Percentiles rank a stretch among this genome's conserved stretches.
phyloP scores from a whole-genome alignment of 2,113 vertebrate species.

The Halichoeres trimaculatus region DNA sequence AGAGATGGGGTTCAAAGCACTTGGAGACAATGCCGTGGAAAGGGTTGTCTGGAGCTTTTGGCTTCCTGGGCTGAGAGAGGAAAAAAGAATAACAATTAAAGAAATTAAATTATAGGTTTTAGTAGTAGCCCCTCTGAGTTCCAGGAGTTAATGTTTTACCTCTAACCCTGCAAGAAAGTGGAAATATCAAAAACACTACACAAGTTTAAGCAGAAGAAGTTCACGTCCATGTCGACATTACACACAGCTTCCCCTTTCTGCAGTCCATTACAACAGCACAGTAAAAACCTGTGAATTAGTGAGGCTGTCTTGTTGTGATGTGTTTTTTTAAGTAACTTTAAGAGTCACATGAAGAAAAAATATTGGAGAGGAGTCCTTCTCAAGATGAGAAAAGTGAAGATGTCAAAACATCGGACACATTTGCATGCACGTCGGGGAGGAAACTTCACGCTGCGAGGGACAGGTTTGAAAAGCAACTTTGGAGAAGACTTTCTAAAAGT shows the following conservation, averaged over 20 bases:
- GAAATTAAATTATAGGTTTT: conserved; percentile 3
- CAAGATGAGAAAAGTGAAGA: too few species aligned
- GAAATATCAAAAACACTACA: too few species aligned
- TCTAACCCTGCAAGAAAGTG: neutral
- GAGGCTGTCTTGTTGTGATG: too few species aligned
- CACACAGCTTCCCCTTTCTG: neutral
- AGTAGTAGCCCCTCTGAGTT: neutral
- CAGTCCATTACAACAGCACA: neutral
- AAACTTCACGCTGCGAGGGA: too few species aligned
- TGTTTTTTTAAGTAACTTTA: too few species aligned
- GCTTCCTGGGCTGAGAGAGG: conserved; percentile 91
- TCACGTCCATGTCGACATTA: neutral
- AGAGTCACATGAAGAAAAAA: too few species aligned
- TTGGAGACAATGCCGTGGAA: conserved; percentile 98
- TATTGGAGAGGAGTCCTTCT: too few species aligned
- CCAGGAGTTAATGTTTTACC: neutral
- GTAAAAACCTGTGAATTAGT: neutral
- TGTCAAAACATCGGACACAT: too few species aligned
- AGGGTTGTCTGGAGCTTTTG: conserved; percentile 94
- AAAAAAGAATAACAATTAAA: conserved; percentile 50
- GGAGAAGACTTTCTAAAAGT: too few species aligned
- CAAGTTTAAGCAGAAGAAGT: too few species aligned
- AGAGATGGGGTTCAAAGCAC: conserved; percentile 98
- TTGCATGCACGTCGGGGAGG: too few species aligned
- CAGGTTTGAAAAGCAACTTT: too few species aligned